Evolutionary conservation across 2,113 vertebrate species (phyloP).

Genomic region (Entelurus aequoreus): DNA sequence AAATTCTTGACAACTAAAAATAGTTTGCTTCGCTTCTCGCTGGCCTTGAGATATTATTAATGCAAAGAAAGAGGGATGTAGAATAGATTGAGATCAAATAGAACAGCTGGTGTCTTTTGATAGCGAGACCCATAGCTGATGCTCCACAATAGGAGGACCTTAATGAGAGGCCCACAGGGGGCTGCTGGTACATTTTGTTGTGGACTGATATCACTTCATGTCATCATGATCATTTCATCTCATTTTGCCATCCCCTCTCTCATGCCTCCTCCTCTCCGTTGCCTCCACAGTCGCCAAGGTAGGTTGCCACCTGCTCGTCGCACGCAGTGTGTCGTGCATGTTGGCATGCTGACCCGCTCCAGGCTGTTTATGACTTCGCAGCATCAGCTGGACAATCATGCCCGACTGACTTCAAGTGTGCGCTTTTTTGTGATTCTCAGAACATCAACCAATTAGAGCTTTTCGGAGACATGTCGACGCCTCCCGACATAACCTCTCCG

Average conservation of each 20-base stretch:
- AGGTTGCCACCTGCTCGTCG: conserved; percentile 31
- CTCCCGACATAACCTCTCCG: conserved; percentile 95
- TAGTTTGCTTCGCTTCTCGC: conserved; percentile 50
- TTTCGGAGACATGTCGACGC: conserved; percentile 99
- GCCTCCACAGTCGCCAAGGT: conserved; percentile 55
- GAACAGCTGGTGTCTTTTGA: conserved; percentile 39
- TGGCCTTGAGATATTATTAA: conserved; percentile 62
- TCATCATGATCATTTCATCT: conserved; percentile 57
- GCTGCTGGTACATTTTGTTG: background rate
- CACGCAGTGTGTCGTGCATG: conserved; percentile 55
- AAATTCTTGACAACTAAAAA: conserved; percentile 62
- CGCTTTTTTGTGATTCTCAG: conserved; percentile 66
- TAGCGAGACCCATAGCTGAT: conserved; percentile 23
- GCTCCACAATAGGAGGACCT: conserved; percentile 15
- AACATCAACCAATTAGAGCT: conserved; percentile 98
- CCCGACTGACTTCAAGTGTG: conserved; percentile 15
- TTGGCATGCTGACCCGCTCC: conserved; percentile 12
- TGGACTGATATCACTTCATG: conserved; percentile 23
- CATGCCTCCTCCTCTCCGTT: conserved; percentile 21
- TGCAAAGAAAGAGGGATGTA: conserved; percentile 34
- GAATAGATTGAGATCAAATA: conserved; percentile 53
- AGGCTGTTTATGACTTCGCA: background rate
- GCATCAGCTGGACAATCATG: accelerated
- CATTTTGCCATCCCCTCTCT: conserved; percentile 50
- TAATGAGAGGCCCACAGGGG: conserved; percentile 38